phyloP scores from a whole-genome alignment of 2,113 vertebrate genomes.

The Lampris incognitus region DNA sequence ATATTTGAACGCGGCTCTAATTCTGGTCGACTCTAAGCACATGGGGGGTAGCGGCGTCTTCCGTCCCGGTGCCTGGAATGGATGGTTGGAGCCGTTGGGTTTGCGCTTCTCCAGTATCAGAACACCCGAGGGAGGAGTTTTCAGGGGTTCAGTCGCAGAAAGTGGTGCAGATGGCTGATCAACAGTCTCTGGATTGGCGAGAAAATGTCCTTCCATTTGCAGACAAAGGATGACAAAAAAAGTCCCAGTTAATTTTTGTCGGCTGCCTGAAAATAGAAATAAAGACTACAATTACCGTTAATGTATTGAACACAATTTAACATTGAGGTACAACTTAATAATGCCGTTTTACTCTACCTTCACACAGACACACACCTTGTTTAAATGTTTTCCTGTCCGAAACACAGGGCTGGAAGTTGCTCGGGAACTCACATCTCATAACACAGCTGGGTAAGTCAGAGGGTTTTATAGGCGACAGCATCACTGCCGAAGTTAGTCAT shows the following conservation, averaged over 20 bases:
- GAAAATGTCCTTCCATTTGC: conserved; percentile 48
- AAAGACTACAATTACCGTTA: conserved; percentile 32
- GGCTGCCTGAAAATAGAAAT: conserved; percentile 49
- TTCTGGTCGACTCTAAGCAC: conserved; percentile 81
- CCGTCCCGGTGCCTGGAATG: conserved; percentile 42
- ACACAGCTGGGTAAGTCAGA: conserved; percentile 44
- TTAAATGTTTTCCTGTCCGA: no score
- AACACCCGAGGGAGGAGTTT: conserved; percentile 49
- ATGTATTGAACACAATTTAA: no score
- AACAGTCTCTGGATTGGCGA: conserved; percentile 42
- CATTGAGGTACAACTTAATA: no score
- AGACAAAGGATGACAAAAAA: conserved; percentile 64
- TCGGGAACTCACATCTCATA: conserved; percentile 12
- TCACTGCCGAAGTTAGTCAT: conserved; percentile 72
- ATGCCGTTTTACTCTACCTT: no score
- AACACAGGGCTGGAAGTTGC: no score
- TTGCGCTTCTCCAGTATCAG: conserved; percentile 44
- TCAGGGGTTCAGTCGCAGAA: conserved; percentile 30
- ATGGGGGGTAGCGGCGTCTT: conserved; percentile 71
- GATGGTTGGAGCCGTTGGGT: conserved; percentile 60
- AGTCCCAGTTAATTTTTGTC: conserved; percentile 22
- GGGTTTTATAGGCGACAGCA: conserved; percentile 69
- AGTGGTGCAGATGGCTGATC: conserved; percentile 56
- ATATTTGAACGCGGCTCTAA: conserved; percentile 89
- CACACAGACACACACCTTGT: no score